Conservation (phyloP, 1,140 invertebrate genomes). For the Tetraneura akinire region DNA sequence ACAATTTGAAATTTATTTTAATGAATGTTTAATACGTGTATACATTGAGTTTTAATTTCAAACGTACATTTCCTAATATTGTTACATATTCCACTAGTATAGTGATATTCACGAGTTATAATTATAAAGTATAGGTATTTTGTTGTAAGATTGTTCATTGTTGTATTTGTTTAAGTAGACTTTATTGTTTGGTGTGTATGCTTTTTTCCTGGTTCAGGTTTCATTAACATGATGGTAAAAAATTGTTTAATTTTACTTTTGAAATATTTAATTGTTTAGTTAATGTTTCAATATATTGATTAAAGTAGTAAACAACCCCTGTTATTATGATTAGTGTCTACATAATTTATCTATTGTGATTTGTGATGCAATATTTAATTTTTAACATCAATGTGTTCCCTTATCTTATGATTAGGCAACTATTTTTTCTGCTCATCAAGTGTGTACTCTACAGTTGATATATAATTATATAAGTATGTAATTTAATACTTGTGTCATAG, state of each 20-base stretch:
- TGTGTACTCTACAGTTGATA: neutral
- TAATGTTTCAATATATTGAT: too few relatives aligned
- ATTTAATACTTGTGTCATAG: constrained; percentile 27
- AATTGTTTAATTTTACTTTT: neutral
- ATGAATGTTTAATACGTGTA: constrained; percentile 17
- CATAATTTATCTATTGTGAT: too few relatives aligned
- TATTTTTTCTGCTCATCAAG: neutral
- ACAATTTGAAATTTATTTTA: constrained; percentile 9
- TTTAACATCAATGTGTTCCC: neutral
- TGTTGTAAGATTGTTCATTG: neutral
- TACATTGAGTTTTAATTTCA: neutral
- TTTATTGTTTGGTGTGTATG: neutral
- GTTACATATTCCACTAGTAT: neutral
- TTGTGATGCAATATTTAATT: constrained; percentile 7
- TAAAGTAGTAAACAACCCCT: neutral
- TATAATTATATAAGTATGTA: too few relatives aligned
- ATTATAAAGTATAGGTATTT: neutral
- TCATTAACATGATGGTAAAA: neutral
- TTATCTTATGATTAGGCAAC: neutral
- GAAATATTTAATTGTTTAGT: neutral
- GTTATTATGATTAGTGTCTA: neutral
- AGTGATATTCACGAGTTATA: neutral
- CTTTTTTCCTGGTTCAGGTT: neutral
- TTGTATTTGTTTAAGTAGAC: neutral
- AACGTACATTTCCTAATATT: neutral